Conservation (phyloP, 2,113 vertebrate species). For the Peromyscus leucopus region DNA sequence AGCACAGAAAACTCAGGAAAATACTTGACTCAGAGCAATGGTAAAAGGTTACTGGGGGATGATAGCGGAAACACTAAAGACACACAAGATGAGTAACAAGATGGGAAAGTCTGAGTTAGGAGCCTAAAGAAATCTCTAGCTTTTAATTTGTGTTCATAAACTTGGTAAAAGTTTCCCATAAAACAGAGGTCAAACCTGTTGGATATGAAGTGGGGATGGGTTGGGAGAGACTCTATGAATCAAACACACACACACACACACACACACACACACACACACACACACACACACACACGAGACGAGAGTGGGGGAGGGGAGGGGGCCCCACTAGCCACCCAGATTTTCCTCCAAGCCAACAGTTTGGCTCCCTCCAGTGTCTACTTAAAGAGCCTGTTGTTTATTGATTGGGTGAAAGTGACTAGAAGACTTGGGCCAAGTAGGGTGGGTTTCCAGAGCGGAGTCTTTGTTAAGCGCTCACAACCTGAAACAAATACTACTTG, state of each 20-base stretch:
- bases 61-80: not conserved
- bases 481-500: not conserved
- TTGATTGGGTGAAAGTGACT: conserved; percentile 30
- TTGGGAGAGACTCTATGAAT: not conserved
- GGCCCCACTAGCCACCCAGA: not conserved
- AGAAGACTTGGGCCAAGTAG: not conserved
- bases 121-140: not conserved
- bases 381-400: conserved; percentile 60
- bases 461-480: conserved; percentile 29
- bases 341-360: conserved; percentile 44
- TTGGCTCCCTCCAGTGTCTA: conserved; percentile 58
- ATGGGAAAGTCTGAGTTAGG: not conserved
- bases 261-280: too few relatives aligned
- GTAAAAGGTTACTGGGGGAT: not conserved
- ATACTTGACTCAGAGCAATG: not conserved
- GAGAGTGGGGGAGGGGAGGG: not conserved
- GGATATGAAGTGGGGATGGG: not conserved
- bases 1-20: not conserved
- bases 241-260: too few relatives aligned
- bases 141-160: conserved; percentile 50
- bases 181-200: not conserved
- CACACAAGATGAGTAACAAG: not conserved
- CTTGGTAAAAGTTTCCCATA: not conserved
- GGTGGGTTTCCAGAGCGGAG: not conserved
- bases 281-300: too few relatives aligned